A percentile compares a stretch with the other conserved stretches of the same genome.
These are phyloP conservation scores for Oconnorella tubifera DNA, from an alignment of 2,888 invertebrate species.

Conservation along the genomic window DNA sequence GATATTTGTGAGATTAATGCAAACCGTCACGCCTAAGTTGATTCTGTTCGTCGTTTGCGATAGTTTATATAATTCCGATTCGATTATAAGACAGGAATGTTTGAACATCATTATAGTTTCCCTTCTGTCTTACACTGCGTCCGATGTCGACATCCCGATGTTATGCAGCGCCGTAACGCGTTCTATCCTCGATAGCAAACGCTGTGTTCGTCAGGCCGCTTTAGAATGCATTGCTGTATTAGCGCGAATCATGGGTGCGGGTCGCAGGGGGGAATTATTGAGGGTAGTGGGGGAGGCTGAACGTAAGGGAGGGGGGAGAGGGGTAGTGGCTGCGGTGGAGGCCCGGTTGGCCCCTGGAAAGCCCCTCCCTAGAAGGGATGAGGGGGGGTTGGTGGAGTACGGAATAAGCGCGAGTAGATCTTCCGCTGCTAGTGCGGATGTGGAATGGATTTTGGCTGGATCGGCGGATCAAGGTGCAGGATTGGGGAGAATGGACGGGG, in stretches of 20 bases:
- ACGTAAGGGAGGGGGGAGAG: conserved; percentile 49
- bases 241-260: conserved; percentile 68
- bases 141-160: conserved; percentile 65
- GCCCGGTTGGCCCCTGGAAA: conserved; percentile 69
- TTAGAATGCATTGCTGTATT: conserved; percentile 76
- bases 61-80: conserved; percentile 57
- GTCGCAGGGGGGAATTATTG: conserved; percentile 62
- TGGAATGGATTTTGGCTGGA: conserved; percentile 71
- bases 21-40: conserved; percentile 36
- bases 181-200: conserved; percentile 64
- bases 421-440: conserved; percentile 59
- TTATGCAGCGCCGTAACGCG: conserved; percentile 58
- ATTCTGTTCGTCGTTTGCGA: conserved; percentile 57
- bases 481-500: too few species aligned
- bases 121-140: conserved; percentile 73
- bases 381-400: conserved; percentile 73
- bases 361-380: conserved; percentile 65
- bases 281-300: conserved; percentile 58
- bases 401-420: conserved; percentile 61
- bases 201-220: conserved; percentile 72
- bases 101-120: conserved; percentile 74
- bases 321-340: conserved; percentile 66
- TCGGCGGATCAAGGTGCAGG: too few species aligned
- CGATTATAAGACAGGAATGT: conserved; percentile 70
- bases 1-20: conserved; percentile 51